Conservation (phyloP, 2,797 vertebrate genomes). For the Takifugu rubripes region DNA sequence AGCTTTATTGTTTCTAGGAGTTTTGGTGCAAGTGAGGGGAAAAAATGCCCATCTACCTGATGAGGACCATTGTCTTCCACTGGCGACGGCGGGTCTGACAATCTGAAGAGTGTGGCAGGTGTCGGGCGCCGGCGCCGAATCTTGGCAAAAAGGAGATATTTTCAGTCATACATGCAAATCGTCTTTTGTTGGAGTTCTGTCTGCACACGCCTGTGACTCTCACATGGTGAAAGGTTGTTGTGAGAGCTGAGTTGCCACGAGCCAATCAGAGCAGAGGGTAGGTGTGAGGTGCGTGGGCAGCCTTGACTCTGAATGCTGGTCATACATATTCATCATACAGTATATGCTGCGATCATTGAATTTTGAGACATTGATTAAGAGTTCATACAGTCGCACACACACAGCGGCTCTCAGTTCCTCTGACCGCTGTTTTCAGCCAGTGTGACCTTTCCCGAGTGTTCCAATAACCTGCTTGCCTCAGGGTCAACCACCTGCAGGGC, state of each 20-base stretch:
- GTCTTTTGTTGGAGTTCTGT: no score
- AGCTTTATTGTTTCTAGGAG: background rate
- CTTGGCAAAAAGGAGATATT: slow-evolving; percentile 59
- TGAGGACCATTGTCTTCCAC: slow-evolving; percentile 82
- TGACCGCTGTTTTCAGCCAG: slow-evolving; percentile 17
- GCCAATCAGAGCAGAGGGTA: slow-evolving; percentile 35
- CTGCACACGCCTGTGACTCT: background rate
- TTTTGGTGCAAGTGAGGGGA: background rate
- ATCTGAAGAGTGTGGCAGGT: slow-evolving; percentile 89
- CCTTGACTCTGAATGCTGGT: slow-evolving; percentile 27
- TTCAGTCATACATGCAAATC: background rate
- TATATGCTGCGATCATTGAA: slow-evolving; percentile 12
- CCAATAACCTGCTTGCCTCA: slow-evolving; percentile 15
- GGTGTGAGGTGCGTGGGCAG: slow-evolving; percentile 52
- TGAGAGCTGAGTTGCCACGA: slow-evolving; percentile 24
- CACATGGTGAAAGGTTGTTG: slow-evolving; percentile 19
- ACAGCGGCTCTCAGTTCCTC: no score
- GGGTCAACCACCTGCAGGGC: slow-evolving; percentile 35
- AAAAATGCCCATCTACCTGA: slow-evolving; percentile 69
- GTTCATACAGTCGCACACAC: no score
- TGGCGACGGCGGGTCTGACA: slow-evolving; percentile 88
- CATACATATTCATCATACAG: slow-evolving; percentile 40
- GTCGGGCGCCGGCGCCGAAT: slow-evolving; percentile 91
- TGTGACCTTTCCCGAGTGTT: slow-evolving; percentile 35
- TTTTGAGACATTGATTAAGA: slow-evolving; percentile 1